Conservation (phyloP, 2,888 invertebrate genomes). For the Iselma pallidipennis region DNA sequence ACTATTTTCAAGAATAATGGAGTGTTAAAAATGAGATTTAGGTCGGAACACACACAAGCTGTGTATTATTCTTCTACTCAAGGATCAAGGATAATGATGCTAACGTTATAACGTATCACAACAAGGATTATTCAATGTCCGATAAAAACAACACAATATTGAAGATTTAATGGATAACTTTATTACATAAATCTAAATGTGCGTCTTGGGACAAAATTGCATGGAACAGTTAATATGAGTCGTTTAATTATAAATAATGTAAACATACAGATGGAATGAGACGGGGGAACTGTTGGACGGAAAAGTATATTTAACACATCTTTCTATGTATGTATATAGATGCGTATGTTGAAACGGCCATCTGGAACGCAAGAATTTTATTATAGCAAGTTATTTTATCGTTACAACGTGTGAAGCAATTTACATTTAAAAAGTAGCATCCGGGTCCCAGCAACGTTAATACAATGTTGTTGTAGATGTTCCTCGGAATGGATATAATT, state of each 20-base stretch:
- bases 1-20: slow-evolving; percentile 18
- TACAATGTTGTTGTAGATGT: slow-evolving; percentile 18
- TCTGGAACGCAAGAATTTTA: slow-evolving; percentile 25
- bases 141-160: too few relatives aligned
- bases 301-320: neutral
- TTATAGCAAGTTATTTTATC: slow-evolving; percentile 26
- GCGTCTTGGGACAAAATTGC: neutral
- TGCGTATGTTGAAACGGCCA: slow-evolving; percentile 19
- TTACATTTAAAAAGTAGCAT: slow-evolving; percentile 26
- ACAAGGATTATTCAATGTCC: too few relatives aligned
- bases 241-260: slow-evolving; percentile 15
- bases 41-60: slow-evolving; percentile 13
- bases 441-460: slow-evolving; percentile 3
- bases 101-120: too few relatives aligned
- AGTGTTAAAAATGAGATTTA: slow-evolving; percentile 22
- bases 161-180: too few relatives aligned
- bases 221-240: slow-evolving; percentile 1
- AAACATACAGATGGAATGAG: slow-evolving; percentile 1
- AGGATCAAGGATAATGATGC: slow-evolving; percentile 9
- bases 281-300: neutral
- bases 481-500: slow-evolving; percentile 18
- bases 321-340: slow-evolving; percentile 3
- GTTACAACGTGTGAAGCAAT: slow-evolving; percentile 29
- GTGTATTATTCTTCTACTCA: slow-evolving; percentile 4
- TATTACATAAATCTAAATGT: too few relatives aligned